Conservation (phyloP, 2,113 vertebrate genomes). For the Eira barbara region DNA sequence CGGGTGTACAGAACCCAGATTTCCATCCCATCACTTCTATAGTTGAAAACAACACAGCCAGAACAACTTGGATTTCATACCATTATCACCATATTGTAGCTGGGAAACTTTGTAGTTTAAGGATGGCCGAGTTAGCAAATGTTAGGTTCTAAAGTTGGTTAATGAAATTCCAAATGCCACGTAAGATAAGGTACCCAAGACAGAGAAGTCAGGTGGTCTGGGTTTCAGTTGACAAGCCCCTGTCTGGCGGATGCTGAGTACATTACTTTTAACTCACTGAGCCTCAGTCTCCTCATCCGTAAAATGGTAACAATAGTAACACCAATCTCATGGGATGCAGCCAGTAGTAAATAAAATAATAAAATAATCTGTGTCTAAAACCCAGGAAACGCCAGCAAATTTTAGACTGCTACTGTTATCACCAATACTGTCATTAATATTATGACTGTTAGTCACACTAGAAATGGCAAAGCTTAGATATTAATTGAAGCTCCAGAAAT, state of each 20-base stretch:
- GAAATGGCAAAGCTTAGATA: background rate
- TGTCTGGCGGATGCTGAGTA: background rate
- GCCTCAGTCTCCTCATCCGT: background rate
- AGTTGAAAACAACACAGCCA: background rate
- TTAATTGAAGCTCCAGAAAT: background rate
- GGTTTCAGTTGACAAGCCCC: fast-evolving
- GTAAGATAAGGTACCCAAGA: fast-evolving
- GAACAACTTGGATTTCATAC: background rate
- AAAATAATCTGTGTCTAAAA: background rate
- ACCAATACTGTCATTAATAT: background rate
- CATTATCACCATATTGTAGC: background rate
- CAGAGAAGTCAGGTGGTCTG: background rate
- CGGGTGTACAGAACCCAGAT: background rate
- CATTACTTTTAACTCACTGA: fast-evolving
- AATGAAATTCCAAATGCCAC: background rate
- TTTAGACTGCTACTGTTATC: background rate
- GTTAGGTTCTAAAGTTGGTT: background rate
- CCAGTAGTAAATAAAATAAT: background rate
- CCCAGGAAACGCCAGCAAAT: background rate
- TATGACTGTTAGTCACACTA: background rate
- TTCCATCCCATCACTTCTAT: background rate
- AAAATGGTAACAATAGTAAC: background rate
- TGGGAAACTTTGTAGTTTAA: background rate
- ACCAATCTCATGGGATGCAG: background rate
- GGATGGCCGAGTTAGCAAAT: background rate